These are phyloP conservation scores for Luehdorfia chinensis DNA, from an alignment of 1,140 invertebrate genomes.

Conservation along the genomic window DNA sequence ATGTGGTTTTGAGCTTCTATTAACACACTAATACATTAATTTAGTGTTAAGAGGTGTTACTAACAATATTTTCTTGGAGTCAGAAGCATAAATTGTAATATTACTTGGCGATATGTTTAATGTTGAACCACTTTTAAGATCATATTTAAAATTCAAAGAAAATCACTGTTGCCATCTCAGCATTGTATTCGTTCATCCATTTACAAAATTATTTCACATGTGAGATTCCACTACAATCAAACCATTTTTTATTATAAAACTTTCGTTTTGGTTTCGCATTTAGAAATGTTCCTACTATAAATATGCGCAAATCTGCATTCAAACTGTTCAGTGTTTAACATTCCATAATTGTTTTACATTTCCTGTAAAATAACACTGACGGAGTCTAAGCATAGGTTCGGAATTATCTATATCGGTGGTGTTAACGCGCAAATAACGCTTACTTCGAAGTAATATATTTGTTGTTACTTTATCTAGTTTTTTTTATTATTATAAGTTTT, in stretches of 20 bases:
- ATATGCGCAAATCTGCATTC: neutral
- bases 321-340: slow-evolving; percentile 9
- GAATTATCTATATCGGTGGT: slow-evolving; percentile 3
- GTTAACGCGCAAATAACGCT: neutral
- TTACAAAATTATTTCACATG: too few relatives aligned
- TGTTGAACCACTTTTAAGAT: too few relatives aligned
- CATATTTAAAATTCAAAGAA: too few relatives aligned
- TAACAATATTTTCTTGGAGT: slow-evolving; percentile 7
- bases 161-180: too few relatives aligned
- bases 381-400: neutral
- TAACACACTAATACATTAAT: slow-evolving; percentile 4
- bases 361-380: neutral
- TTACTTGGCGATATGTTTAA: too few relatives aligned
- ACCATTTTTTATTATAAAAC: too few relatives aligned
- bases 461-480: neutral
- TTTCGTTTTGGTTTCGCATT: too few relatives aligned
- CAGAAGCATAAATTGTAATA: too few relatives aligned
- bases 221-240: too few relatives aligned
- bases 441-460: slow-evolving; percentile 8
- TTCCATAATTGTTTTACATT: slow-evolving; percentile 3
- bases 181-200: too few relatives aligned
- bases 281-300: neutral
- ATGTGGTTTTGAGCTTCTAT: slow-evolving; percentile 2
- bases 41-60: slow-evolving; percentile 2
- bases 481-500: neutral